These are phyloP conservation scores for Pogonocherus hispidulus DNA, from an alignment of 2,888 invertebrate species.

Conservation along the genomic window DNA sequence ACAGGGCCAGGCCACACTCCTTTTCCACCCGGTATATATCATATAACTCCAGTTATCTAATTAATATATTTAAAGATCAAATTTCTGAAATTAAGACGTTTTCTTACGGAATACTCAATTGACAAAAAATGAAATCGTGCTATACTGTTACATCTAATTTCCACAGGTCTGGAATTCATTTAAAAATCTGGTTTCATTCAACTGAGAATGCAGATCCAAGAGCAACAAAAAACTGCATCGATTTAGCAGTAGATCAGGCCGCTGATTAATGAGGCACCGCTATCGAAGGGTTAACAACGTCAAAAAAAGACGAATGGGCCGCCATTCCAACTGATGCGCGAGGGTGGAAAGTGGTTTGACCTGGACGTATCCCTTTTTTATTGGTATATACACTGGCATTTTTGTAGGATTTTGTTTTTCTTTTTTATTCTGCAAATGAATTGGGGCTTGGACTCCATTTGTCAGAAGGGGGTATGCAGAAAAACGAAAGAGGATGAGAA, in stretches of 20 bases:
- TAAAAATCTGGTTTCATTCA: no score
- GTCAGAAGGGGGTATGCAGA: slow-evolving; percentile 5
- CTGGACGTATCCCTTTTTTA: slow-evolving; percentile 33
- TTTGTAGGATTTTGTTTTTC: slow-evolving; percentile 23
- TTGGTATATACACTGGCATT: slow-evolving; percentile 29
- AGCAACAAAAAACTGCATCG: slow-evolving; percentile 16
- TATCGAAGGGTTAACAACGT: slow-evolving; percentile 62
- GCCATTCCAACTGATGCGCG: slow-evolving; percentile 50
- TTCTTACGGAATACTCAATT: no score
- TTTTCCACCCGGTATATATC: no score
- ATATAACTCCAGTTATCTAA: no score
- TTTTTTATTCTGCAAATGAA: slow-evolving; percentile 30
- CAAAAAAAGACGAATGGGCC: slow-evolving; percentile 61
- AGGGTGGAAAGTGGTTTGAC: slow-evolving; percentile 33
- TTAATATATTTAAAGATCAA: no score
- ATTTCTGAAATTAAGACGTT: no score
- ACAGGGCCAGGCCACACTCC: no score
- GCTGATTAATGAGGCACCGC: slow-evolving; percentile 59
- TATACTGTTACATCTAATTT: no score
- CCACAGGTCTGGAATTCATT: no score
- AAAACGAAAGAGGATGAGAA: slow-evolving; percentile 3
- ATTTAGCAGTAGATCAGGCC: slow-evolving; percentile 30
- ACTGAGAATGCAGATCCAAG: neutral
- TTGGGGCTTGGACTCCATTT: slow-evolving; percentile 26
- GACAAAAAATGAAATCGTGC: no score